Evolutionary conservation across 2,113 vertebrate species (phyloP), one percentile per base, ranked within the genome.

Genomic region (Brachypteracias leptosomus): DNA sequence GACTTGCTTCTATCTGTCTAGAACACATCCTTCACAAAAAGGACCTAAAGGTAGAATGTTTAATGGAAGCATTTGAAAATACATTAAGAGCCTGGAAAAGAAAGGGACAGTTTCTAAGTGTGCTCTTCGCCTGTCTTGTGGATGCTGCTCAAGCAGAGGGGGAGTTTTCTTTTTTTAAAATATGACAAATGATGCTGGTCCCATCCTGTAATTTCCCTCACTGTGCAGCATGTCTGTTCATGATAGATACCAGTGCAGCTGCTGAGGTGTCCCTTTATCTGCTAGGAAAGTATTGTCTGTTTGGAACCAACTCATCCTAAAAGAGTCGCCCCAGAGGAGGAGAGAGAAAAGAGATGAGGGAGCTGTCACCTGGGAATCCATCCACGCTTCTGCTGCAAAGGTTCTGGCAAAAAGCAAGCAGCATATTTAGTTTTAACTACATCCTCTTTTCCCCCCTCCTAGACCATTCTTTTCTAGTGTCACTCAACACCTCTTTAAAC

Each of bases 191-290:
- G 44, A 93, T 89, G 90, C 77, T 29, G 62, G 92, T 75, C 84
- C 67, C 88, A 62, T 91, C 85, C 57, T 73, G 88, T 85, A 94
- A 89, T 94, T 97, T 93, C 83, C 83, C 72, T 95, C 96, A 72
- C 79, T 24, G 17, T 85, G 91, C 59, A 93, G 83, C 33, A 20
- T 46, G 91, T 81, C 95, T 97, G 97, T 63, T 95, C 88, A 47
- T 93, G 91, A 96, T 14, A 97, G 97, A 97, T 97, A 97, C 94
- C 71, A 72, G 63, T 21, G 33, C 94, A 83, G 95, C 89, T 88
- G 89, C 89, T 92, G 81, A 92, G 89, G 96, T 97, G 94, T 81
- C 85, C 35, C 4, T 90, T 97, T 96, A 95, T 97, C 96, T 97
- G 89, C 94, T 87, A 59, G 71, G n/a, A 89, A 97, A 95, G 80